Percentiles rank a stretch among this genome's conserved stretches.
These are phyloP conservation scores for Nowickia ferox DNA, from an alignment of 2,888 invertebrate species.

Conservation along the genomic window DNA sequence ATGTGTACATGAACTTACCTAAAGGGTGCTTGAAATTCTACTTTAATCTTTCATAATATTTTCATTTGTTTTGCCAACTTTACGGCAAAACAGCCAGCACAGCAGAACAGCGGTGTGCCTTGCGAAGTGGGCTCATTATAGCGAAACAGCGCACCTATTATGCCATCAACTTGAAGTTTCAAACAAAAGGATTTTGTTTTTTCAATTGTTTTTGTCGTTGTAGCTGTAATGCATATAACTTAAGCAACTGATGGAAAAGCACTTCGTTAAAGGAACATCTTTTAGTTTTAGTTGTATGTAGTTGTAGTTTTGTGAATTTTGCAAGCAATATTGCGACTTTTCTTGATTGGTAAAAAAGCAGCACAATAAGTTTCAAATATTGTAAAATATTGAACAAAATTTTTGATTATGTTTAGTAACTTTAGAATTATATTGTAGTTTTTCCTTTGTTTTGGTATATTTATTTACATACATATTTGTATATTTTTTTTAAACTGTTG, in stretches of 20 bases:
- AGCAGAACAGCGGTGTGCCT: slow-evolving; percentile 32
- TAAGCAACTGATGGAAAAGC: slow-evolving; percentile 33
- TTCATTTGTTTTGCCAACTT: background rate
- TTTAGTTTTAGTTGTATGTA: slow-evolving; percentile 31
- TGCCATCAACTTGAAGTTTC: slow-evolving; percentile 47
- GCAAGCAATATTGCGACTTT: background rate
- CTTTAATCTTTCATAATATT: background rate
- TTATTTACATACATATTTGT: background rate
- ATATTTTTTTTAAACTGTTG: background rate
- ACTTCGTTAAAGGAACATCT: slow-evolving; percentile 43
- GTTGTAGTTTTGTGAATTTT: slow-evolving; percentile 10
- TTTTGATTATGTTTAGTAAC: slow-evolving; percentile 29
- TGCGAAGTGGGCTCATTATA: slow-evolving; percentile 51
- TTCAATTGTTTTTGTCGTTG: slow-evolving; percentile 53
- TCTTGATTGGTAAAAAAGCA: slow-evolving; percentile 7
- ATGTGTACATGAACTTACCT: background rate
- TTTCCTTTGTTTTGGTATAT: slow-evolving; percentile 11
- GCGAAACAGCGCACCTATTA: slow-evolving; percentile 55
- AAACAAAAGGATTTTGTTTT: slow-evolving; percentile 24
- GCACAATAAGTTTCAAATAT: slow-evolving; percentile 43
- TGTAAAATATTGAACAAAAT: slow-evolving; percentile 41
- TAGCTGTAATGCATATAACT: slow-evolving; percentile 23
- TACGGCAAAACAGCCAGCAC: slow-evolving; percentile 12
- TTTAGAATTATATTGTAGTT: slow-evolving; percentile 13
- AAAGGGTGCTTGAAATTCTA: slow-evolving; percentile 17